Percentiles rank a stretch among this genome's conserved stretches.
phyloP scores from a whole-genome alignment of 1,140 invertebrate genomes.

The Drosophila rufa region DNA sequence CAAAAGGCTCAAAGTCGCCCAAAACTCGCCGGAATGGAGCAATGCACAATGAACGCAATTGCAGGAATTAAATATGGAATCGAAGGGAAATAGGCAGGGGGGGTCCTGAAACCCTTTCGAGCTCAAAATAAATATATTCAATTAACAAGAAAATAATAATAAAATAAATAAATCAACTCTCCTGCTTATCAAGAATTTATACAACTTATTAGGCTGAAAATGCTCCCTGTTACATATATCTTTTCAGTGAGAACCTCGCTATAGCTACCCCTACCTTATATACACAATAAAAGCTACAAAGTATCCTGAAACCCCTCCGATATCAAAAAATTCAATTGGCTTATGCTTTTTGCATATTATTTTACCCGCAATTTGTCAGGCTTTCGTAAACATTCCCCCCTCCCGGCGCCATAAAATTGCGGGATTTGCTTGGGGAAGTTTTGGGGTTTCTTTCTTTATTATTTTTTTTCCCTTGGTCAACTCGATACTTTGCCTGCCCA shows the following conservation, averaged over 20 bases:
- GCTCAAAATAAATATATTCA: no score
- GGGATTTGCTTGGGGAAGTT: neutral
- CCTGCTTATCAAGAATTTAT: neutral
- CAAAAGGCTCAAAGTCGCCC: slow-evolving; percentile 50
- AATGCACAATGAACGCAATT: slow-evolving; percentile 38
- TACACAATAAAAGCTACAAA: no score
- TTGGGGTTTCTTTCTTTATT: neutral
- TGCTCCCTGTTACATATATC: neutral
- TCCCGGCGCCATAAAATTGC: neutral
- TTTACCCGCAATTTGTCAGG: neutral
- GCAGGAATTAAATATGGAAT: slow-evolving; percentile 8
- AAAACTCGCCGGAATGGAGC: slow-evolving; percentile 8
- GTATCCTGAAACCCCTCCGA: neutral
- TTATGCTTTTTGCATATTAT: slow-evolving; percentile 3
- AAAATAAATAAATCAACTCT: neutral
- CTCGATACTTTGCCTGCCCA: slow-evolving; percentile 31
- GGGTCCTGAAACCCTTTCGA: no score
- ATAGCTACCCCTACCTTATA: neutral
- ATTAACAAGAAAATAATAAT: no score
- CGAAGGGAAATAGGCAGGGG: neutral
- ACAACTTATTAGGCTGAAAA: no score
- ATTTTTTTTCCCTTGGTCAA: neutral
- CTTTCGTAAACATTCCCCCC: neutral
- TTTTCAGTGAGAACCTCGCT: neutral
- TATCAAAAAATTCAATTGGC: neutral